phyloP scores from a whole-genome alignment of 1,140 invertebrate species.

The Drosophila pruinosa region DNA sequence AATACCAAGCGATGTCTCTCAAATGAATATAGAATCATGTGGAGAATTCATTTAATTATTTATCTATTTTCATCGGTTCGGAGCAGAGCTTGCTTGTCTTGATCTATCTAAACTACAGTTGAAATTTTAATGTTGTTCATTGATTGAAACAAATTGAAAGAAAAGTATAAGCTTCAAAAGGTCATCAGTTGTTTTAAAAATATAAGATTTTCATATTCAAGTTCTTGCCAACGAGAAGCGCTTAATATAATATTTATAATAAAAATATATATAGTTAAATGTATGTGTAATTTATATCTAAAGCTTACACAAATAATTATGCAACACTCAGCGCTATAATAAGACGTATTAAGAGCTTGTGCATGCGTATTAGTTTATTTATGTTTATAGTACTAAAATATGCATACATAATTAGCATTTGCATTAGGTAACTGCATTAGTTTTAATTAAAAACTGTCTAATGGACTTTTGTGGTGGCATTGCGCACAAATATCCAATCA shows the following conservation, averaged over 20 bases:
- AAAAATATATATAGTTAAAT: neutral
- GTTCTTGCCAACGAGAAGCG: too few species aligned
- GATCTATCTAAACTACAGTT: too few species aligned
- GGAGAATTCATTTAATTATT: too few species aligned
- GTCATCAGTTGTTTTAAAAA: too few species aligned
- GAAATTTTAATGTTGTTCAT: too few species aligned
- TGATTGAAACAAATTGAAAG: too few species aligned
- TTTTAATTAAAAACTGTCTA: constrained; percentile 32
- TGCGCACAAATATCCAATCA: constrained; percentile 14
- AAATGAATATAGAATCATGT: too few species aligned
- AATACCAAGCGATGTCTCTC: too few species aligned
- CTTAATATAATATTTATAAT: neutral
- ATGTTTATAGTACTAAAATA: constrained; percentile 6
- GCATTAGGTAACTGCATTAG: constrained; percentile 30
- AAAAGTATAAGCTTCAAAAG: too few species aligned
- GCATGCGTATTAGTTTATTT: neutral
- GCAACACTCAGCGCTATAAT: neutral
- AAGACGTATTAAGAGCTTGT: neutral
- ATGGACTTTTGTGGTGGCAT: constrained; percentile 1
- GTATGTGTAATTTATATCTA: neutral
- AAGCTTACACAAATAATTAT: constrained; percentile 2
- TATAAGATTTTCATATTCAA: too few species aligned
- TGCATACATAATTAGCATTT: constrained; percentile 9
- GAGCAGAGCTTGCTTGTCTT: too few species aligned
- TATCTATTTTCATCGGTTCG: too few species aligned